Conservation (phyloP, 92 coral and sea anemone genomes). For the Blastomussa wellsi region DNA sequence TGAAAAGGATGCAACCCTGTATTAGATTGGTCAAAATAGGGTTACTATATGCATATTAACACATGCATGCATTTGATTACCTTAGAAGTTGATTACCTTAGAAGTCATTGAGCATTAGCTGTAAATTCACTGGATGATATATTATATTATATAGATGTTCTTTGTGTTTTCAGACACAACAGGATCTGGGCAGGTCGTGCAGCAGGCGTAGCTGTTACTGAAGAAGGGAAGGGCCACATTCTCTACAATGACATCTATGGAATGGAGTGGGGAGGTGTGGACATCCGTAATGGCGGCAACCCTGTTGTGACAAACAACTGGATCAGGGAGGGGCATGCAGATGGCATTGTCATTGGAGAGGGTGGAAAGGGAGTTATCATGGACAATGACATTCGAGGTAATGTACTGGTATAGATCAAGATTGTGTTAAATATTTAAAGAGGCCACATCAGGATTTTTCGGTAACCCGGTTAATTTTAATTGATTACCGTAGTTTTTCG, state of each 20-base stretch:
- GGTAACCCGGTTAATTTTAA: no score
- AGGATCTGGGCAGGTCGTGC: slow-evolving; percentile 99
- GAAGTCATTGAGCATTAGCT: no score
- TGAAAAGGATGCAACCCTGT: no score
- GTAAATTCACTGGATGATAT: no score
- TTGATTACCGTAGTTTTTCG: no score
- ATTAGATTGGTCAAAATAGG: no score
- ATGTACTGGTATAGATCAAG: neutral
- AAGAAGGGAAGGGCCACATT: slow-evolving; percentile 93
- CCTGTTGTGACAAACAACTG: slow-evolving; percentile 86
- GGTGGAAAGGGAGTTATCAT: slow-evolving; percentile 89
- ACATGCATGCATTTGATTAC: no score
- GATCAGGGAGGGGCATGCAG: slow-evolving; percentile 93
- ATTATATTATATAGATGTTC: no score
- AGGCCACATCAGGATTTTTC: no score
- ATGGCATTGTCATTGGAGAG: slow-evolving; percentile 91
- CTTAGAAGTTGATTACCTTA: no score
- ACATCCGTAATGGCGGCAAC: slow-evolving; percentile 94
- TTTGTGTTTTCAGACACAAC: slow-evolving; percentile 67
- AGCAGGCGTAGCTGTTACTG: slow-evolving; percentile 97
- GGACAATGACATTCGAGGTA: slow-evolving; percentile 94
- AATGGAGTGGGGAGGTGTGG: slow-evolving; percentile 99
- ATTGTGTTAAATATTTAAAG: no score
- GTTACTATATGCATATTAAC: no score
- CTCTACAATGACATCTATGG: slow-evolving; percentile 92